Base-by-base conservation (phyloP, 2,888 invertebrate species). In the Atrina japonica region DNA sequence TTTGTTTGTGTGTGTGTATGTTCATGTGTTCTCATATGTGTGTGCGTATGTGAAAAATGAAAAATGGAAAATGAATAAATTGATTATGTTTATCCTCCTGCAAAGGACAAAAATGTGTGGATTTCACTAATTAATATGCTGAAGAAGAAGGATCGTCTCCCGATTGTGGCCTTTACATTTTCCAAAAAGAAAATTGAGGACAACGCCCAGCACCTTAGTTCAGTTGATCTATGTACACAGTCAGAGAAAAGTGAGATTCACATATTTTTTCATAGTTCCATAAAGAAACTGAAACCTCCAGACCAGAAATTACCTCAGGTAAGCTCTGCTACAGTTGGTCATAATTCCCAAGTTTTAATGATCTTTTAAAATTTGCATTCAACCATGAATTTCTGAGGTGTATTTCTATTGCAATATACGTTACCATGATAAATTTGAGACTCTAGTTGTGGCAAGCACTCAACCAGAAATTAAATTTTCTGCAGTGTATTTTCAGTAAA, bases 111-210 rank as follows among this genome's bases (percentile, higher is more conserved):
- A 77, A 90, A 90, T 74, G 78, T 90, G 3, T 91, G 90, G 90
- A 76, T 90, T 49, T 90, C 90, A 3, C 80, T 91, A 53, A 94
- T 98, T 49, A 94, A 95, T 80, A 95, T 96, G 91, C 92, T 99
- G 61, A 93, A 94, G 83, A 93, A 94, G 73, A 93, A 94, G 72
- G 95, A 97, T 82, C 94, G 96, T 87, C 92, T 99, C 65, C 99
- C 99, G 0, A 96, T 96, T 0, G 97, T 99, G 0, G 95, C 96
- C 0, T 99, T 99, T 88, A 97, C 96, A 0, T 93, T 99, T 78
- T 98, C 98, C 0, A 92, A 97, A 77, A 95, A 91, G 76, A 93
- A 95, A 89, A 97, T 95, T 88, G 94, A 96, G 84, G 92, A 92
- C 59, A 94, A 94, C 83, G 94, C 94, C 85, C 92, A 81, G 92